Percentiles rank a stretch among this genome's conserved stretches.
Evolutionary conservation across 2,113 vertebrate genomes (phyloP).

Genomic region (Boulengeromyrus knoepffleri): DNA sequence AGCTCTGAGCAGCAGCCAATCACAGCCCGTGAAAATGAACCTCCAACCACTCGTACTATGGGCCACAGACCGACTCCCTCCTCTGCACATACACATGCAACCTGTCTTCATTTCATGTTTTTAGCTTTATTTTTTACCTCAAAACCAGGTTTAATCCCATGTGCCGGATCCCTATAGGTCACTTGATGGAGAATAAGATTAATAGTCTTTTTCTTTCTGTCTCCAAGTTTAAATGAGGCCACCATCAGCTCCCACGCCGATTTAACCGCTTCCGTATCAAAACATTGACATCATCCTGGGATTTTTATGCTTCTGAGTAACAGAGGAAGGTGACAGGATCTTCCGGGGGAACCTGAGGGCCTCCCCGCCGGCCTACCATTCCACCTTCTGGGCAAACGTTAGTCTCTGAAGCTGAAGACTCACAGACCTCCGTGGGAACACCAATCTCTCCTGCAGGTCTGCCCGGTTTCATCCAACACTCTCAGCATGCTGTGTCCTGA

Average conservation of each 20-base stretch:
- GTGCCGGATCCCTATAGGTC: background rate
- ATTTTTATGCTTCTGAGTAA: background rate
- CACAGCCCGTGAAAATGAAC: background rate
- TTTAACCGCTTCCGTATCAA: background rate
- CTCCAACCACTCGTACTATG: background rate
- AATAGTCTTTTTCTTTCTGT: background rate
- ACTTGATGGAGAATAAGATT: background rate
- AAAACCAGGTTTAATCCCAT: background rate
- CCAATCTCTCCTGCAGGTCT: background rate
- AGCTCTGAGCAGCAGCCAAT: background rate
- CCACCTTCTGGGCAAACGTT: background rate
- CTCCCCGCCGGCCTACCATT: background rate
- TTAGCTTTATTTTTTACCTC: background rate
- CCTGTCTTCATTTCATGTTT: background rate
- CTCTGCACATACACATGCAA: background rate
- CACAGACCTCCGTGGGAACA: background rate
- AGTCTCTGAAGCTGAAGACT: background rate
- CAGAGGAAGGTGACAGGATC: background rate
- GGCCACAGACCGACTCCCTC: background rate
- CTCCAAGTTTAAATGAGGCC: background rate
- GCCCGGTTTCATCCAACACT: background rate
- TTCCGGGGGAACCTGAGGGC: background rate
- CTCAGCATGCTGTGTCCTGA: background rate
- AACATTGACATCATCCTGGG: background rate
- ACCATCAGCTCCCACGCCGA: background rate